Percentiles rank a stretch among this genome's conserved stretches.
Conservation (phyloP, 2,113 vertebrate genomes). For the Carassius gibelio region DNA sequence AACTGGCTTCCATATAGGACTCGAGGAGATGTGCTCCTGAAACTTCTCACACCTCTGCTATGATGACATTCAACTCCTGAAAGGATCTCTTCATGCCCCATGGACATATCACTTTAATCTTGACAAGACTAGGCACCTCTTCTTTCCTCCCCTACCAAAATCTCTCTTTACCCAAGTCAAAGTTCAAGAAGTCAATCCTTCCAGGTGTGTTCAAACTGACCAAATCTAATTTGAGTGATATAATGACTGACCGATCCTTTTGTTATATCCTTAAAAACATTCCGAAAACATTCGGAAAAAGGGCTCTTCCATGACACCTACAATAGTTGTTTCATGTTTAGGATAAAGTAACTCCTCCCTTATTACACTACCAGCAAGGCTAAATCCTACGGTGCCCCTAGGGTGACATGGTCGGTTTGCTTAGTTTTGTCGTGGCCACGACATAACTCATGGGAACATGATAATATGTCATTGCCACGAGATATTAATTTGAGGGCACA, state of each 20-base stretch:
- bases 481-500: too few species aligned
- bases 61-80: background rate
- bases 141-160: background rate
- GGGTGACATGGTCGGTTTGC: too few species aligned
- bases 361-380: too few species aligned
- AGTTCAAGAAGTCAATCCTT: background rate
- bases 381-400: too few species aligned
- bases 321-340: too few species aligned
- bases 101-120: conserved; percentile 5
- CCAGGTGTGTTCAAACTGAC: conserved; percentile 1
- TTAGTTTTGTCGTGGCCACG: too few species aligned
- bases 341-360: too few species aligned
- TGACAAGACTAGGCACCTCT: background rate
- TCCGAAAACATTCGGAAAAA: background rate
- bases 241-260: background rate
- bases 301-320: too few species aligned
- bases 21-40: background rate
- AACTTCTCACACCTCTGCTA: background rate
- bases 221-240: background rate
- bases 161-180: background rate
- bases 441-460: too few species aligned
- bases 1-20: background rate
- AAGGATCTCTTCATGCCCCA: background rate
- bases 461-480: too few species aligned
- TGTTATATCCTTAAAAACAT: background rate